Evolutionary conservation across 2,888 invertebrate species (phyloP), one percentile per base, ranked within the genome.

Genomic region (Caenorhabditis virilis): DNA sequence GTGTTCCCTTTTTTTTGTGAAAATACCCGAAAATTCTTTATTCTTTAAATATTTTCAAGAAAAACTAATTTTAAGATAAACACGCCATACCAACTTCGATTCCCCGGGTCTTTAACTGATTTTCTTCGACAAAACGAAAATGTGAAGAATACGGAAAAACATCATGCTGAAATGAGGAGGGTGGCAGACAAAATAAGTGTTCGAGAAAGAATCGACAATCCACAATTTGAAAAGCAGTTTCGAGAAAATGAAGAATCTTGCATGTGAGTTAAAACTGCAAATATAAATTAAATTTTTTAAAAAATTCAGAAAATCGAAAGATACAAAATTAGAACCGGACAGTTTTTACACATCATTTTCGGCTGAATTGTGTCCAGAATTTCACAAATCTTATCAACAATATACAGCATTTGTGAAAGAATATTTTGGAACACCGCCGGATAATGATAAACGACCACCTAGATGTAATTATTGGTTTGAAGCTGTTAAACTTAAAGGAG

Each of bases 171-270:
- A 30, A 30, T 54, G n/a, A 26, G 48, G 25, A 60, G 49, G 35
- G 54, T 60, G n/a, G 30, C 50, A 42, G 45, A 57, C 4, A 45
- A 45, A 16, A 45, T 45, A 5, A 35, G 3, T 3, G 15, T 22
- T 22, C 58, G 48, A 15, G 58, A 64, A 45, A 58, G 51, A 15
- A 42, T 58, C 15, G 74, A 75, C 43, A 70, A 75, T 54, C 74
- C 74, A 23, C 57, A 65, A 42, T 68, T 75, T 33, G 74, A 75
- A 35, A 64, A 63, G n/a, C 55, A 60, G n/a, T 61, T 72, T 11
- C 52, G 62, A 51, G 51, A 55, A 23, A 60, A 65, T 9, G 69
- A 72, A 36, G 55, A 56, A 18, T 55, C 66, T 27, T 74, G 74
- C 58, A 51, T 62, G 57, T 61, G 16, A 63, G 68, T 55, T 38